phyloP scores from a whole-genome alignment of 2,888 invertebrate species.

The Dicycla oo region DNA sequence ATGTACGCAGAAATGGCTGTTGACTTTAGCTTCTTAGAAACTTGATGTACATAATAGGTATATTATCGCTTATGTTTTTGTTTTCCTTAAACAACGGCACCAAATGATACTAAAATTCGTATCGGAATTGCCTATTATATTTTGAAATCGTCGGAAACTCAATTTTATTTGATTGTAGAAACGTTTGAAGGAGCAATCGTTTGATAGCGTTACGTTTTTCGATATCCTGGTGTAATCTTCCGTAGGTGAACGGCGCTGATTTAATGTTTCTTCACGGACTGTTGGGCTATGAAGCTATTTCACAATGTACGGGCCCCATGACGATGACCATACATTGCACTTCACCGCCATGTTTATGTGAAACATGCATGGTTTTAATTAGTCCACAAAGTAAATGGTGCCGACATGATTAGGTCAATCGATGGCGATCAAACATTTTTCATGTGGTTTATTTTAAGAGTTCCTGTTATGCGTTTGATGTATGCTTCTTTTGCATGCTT shows the following conservation, averaged over 20 bases:
- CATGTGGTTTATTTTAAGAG: constrained; percentile 76
- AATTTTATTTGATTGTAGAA: constrained; percentile 53
- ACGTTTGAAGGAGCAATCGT: constrained; percentile 51
- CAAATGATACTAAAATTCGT: constrained; percentile 20
- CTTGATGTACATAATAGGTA: constrained; percentile 13
- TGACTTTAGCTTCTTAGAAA: constrained; percentile 31
- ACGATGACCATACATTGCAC: constrained; percentile 63
- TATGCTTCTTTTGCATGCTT: constrained; percentile 51
- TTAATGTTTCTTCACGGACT: constrained; percentile 45
- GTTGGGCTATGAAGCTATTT: constrained; percentile 58
- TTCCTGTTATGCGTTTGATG: constrained; percentile 70
- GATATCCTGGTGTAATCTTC: constrained; percentile 47
- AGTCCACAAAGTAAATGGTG: constrained; percentile 77
- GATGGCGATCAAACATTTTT: constrained; percentile 79
- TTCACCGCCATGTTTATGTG: constrained; percentile 60
- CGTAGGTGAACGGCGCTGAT: constrained; percentile 41
- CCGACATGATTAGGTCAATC: constrained; percentile 84
- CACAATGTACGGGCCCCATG: constrained; percentile 45
- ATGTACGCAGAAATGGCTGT: constrained; percentile 21
- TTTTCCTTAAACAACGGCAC: constrained; percentile 24
- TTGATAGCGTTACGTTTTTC: constrained; percentile 48
- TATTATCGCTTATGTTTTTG: constrained; percentile 25
- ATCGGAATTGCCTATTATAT: constrained; percentile 44
- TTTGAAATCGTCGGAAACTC: constrained; percentile 49
- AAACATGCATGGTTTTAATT: constrained; percentile 74